Evolutionary conservation across 2,888 invertebrate genomes (phyloP), one percentile per base, ranked within the genome.

Genomic region (Eudemis profundana): DNA sequence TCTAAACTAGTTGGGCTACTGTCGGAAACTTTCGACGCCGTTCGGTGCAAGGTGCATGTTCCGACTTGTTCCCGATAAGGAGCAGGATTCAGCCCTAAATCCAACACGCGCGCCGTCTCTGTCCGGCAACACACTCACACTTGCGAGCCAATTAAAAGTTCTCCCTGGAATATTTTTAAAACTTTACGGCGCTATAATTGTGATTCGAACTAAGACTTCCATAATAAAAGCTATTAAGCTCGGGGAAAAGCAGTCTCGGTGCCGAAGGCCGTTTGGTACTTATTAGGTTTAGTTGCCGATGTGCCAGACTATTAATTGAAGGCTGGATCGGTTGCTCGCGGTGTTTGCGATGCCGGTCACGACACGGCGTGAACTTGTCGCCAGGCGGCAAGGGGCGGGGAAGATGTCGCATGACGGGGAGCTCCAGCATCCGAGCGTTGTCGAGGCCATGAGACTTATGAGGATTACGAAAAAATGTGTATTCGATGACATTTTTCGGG

Each of bases 401-500:
- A 66, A 70, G 70, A 66, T 74, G 75, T 78, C 78, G 77, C 79
- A 78, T 76, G 82, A 77, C 74, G 75, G 76, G 78, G 71, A 73
- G 68, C 69, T 60, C 75, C 71, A 75, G 76, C 80, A 78, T 78
- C 83, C 79, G 79, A 78, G 74, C 79, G 78, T 76, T 77, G 81
- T 79, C 80, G 84, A 83, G 85, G 87, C 89, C 85, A 86, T 83
- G 85, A 86, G 90, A 90, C 90, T 91, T 90, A 90, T 87, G 85
- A 89, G 90, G 90, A 91, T 92, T 92, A 92, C 88, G 86, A 83
- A 87, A 88, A 92, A 91, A 91, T 91, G 91, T 89, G 91, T 91
- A 91, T 92, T 92, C 91, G 91, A 92, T 92, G 92, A 90, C 92
- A 91, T 92, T 92, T 91, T 91, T 90, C 86, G 89, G 85, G 86